These are phyloP conservation scores for Pelosia muscerda DNA, from an alignment of 2,888 invertebrate genomes.

Conservation along the genomic window DNA sequence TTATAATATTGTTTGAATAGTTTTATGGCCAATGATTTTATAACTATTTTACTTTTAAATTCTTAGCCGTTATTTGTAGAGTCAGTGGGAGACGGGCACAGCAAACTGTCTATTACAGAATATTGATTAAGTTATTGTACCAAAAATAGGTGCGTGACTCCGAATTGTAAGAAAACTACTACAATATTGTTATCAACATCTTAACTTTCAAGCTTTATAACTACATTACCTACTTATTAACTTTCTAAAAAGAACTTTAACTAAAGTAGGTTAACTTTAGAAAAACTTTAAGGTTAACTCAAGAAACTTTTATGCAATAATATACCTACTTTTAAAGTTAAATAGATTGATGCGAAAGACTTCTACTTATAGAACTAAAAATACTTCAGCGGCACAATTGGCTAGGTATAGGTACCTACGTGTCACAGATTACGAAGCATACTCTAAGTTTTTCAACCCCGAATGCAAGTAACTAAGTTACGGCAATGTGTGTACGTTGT, in stretches of 20 bases:
- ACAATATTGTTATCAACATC: neutral
- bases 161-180: neutral
- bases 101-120: conserved; percentile 17
- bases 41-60: conserved; percentile 25
- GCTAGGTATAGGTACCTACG: too few relatives aligned
- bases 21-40: conserved; percentile 37
- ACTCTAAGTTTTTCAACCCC: too few relatives aligned
- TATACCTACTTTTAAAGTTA: neutral
- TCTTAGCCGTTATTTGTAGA: conserved; percentile 22
- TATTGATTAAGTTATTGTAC: conserved; percentile 14
- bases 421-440: too few relatives aligned
- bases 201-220: neutral
- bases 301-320: too few relatives aligned
- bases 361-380: too few relatives aligned
- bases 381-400: too few relatives aligned
- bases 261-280: too few relatives aligned
- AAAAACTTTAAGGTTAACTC: too few relatives aligned
- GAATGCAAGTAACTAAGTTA: too few relatives aligned
- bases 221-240: neutral
- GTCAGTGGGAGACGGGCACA: conserved; percentile 12
- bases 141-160: conserved; percentile 18
- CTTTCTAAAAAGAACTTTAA: neutral
- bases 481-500: too few relatives aligned
- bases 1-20: conserved; percentile 49
- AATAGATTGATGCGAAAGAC: too few relatives aligned